These are phyloP conservation scores for Vidua chalybeata DNA, from an alignment of 2,113 vertebrate species.

Conservation along the genomic window DNA sequence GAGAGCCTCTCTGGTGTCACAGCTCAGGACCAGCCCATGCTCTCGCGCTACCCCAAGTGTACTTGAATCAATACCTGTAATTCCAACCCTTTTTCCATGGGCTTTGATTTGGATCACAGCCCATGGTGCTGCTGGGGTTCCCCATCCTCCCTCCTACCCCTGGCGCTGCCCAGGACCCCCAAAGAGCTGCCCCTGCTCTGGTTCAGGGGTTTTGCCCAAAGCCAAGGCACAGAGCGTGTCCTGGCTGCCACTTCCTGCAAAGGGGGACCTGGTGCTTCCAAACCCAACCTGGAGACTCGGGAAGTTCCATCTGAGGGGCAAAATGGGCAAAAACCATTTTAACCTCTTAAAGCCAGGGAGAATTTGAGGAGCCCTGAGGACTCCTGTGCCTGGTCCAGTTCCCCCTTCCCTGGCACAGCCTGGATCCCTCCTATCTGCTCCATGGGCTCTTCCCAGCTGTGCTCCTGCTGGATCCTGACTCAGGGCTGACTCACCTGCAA, in stretches of 20 bases:
- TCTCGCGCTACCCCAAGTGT: rapidly evolving
- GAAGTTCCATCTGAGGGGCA: neutral
- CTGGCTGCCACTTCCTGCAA: rapidly evolving
- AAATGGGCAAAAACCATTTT: neutral
- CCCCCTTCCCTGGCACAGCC: neutral
- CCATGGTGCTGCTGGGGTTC: rapidly evolving
- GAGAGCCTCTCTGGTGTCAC: rapidly evolving
- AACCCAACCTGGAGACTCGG: rapidly evolving
- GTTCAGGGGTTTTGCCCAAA: neutral
- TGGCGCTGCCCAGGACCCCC: neutral
- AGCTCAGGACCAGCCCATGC: rapidly evolving
- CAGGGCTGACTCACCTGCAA: neutral
- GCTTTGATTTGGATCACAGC: neutral
- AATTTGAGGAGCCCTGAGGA: neutral
- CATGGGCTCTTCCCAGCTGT: neutral
- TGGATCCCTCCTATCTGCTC: neutral
- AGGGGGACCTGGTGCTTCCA: neutral
- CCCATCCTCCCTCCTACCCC: neutral
- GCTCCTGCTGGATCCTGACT: neutral
- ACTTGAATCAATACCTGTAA: neutral
- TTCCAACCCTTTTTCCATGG: neutral
- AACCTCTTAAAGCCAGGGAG: neutral
- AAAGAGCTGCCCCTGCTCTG: rapidly evolving
- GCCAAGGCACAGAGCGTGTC: rapidly evolving
- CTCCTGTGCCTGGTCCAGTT: neutral